A percentile compares a stretch with the other conserved stretches of the same genome.
These are phyloP conservation scores for Dromococcyx pavoninus DNA, from an alignment of 2,797 vertebrate genomes.

Conservation along the genomic window DNA sequence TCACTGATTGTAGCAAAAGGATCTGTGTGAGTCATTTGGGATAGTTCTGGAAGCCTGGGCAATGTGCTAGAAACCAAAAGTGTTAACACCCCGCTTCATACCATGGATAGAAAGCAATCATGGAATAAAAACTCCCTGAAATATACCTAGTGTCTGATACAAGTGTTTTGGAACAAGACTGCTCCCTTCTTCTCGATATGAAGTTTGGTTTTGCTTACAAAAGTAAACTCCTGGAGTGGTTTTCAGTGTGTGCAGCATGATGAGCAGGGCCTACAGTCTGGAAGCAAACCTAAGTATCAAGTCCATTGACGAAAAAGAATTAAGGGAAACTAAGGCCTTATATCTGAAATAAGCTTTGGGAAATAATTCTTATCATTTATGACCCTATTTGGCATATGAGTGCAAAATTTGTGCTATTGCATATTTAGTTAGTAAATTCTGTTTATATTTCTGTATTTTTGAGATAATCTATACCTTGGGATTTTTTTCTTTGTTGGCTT, in stretches of 20 bases:
- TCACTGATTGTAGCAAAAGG: background rate
- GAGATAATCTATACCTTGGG: background rate
- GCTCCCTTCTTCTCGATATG: rapidly evolving
- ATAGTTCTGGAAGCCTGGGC: background rate
- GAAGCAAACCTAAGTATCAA: background rate
- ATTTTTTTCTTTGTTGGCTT: background rate
- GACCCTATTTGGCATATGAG: background rate
- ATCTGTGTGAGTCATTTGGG: background rate
- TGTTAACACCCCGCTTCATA: background rate
- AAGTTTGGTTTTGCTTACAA: background rate
- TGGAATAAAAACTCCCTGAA: background rate
- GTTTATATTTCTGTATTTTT: background rate
- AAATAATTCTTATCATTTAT: background rate
- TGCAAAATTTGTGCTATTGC: background rate
- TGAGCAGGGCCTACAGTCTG: background rate
- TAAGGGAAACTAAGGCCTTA: background rate
- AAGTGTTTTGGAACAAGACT: background rate
- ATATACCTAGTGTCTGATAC: background rate
- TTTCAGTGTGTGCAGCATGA: background rate
- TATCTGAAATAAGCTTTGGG: background rate
- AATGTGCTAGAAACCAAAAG: background rate
- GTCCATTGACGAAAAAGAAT: background rate
- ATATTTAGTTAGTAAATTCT: background rate
- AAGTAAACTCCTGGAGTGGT: background rate
- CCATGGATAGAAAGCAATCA: rapidly evolving